Percentiles rank a stretch among this genome's conserved stretches.
Evolutionary conservation across 2,888 invertebrate species (phyloP).

Genomic region (Caenorhabditis sp.): DNA sequence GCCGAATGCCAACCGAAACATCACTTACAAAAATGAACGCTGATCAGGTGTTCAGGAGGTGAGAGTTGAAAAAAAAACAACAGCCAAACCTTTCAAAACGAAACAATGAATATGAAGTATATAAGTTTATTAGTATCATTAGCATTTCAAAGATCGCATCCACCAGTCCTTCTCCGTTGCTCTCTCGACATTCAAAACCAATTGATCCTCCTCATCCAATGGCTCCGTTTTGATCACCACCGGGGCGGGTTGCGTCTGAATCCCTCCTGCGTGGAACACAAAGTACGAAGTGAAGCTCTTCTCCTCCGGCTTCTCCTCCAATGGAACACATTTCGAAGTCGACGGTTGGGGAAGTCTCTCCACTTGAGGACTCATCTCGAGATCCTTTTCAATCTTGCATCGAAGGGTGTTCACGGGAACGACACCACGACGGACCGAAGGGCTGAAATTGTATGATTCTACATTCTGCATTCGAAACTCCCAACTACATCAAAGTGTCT

Average conservation of each 20-base stretch:
- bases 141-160: constrained; percentile 60
- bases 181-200: constrained; percentile 16
- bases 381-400: constrained; percentile 12
- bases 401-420: constrained; percentile 42
- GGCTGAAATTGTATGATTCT: constrained; percentile 21
- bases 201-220: constrained; percentile 12
- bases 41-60: not conserved
- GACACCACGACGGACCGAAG: constrained; percentile 53
- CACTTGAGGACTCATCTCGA: not conserved
- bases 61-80: not conserved
- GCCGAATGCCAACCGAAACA: constrained; percentile 35
- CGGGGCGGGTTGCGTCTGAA: not conserved
- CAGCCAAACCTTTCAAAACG: too few relatives aligned
- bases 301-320: not conserved
- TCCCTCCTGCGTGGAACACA: constrained; percentile 40
- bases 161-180: constrained; percentile 55
- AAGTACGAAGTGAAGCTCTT: constrained; percentile 20
- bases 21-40: constrained; percentile 34
- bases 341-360: not conserved
- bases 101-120: too few relatives aligned
- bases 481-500: constrained; percentile 43
- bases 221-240: constrained; percentile 4
- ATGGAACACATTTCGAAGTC: not conserved
- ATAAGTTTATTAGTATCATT: constrained; percentile 10
- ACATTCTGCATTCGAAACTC: not conserved